phyloP scores from a whole-genome alignment of 2,113 vertebrate species.

The Microtus montanus region DNA sequence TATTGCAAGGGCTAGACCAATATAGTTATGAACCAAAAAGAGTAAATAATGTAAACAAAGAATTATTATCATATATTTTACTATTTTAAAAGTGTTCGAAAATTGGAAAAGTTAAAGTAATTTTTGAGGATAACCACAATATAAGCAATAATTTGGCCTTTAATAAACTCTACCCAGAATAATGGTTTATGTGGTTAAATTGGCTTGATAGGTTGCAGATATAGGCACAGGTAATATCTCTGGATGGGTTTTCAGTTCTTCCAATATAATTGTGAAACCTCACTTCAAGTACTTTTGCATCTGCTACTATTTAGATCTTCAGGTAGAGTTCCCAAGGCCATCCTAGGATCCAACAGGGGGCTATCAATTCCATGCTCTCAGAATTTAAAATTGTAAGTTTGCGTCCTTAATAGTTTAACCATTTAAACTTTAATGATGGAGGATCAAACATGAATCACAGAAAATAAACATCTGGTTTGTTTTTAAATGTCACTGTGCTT shows the following conservation, averaged over 20 bases:
- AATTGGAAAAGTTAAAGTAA: neutral
- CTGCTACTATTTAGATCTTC: slow-evolving; percentile 12
- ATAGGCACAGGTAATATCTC: neutral
- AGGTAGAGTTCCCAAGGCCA: neutral
- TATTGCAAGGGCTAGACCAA: neutral
- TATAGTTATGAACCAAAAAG: neutral
- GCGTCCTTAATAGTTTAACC: neutral
- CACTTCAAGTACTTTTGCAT: neutral
- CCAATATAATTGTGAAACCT: neutral
- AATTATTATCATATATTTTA: neutral
- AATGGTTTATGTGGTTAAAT: neutral
- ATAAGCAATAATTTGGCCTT: neutral
- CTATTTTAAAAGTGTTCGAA: slow-evolving; percentile 12
- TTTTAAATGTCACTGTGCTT: slow-evolving; percentile 46
- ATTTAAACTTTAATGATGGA: neutral
- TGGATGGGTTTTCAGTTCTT: neutral
- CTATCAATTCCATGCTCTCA: neutral
- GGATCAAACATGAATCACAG: neutral
- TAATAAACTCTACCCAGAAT: neutral
- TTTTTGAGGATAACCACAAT: neutral
- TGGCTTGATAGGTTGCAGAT: neutral
- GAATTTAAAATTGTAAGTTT: neutral
- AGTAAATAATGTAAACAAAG: neutral
- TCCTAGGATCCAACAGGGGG: neutral
- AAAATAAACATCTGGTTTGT: neutral